Base-by-base conservation (phyloP, 2,113 vertebrate species). In the Engraulis encrasicolus region DNA sequence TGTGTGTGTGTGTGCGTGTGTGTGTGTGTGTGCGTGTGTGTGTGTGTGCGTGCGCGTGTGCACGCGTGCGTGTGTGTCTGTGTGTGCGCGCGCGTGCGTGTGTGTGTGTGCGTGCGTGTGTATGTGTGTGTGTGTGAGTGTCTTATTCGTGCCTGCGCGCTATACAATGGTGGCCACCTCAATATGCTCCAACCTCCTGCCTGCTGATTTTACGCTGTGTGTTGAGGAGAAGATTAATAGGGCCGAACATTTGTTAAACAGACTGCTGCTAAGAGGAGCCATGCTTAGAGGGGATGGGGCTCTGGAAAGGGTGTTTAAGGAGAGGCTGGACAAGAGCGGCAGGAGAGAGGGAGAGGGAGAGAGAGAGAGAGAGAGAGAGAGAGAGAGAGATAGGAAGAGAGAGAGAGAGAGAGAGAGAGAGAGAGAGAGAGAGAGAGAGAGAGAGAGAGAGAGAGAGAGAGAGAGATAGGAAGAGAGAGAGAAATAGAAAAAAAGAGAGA, bases 81-180 rank as follows among this genome's bases (percentile, higher is more conserved):
- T 83, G 86, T 91, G 20, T 87, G 15, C 37, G 5, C 38, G 50
- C 54, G 34, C 40, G 80, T 40, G 6, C 17, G 31, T 81, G 18
- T 37, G 80, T 34, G 19, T 38, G 1, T 38, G 31, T 58, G 80
- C 36, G 17, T 40, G 80, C 18, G 18, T 83, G 82, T 83, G 50
- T 58, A 77, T 83, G 82, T 54, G 31, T 23, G 17, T 27, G 38
- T 11, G 45, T 34, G 86, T 79, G 7, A 86, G 37, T 74, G 81
- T 82, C 78, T 61, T 86, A 19, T 52, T 37, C 79, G 85, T 87
- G 86, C 84, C 86, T 78, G 90, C 83, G 85, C 81, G 80, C 1
- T 7, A 58, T 87, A 93, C 93, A 94, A 92, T 92, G 86, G 93
- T 84, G 89, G 89, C 88, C 91, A 86, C 90, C 93, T 92, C 87